Base-by-base conservation (phyloP, 2,113 vertebrate species). In the Electrona antarctica region DNA sequence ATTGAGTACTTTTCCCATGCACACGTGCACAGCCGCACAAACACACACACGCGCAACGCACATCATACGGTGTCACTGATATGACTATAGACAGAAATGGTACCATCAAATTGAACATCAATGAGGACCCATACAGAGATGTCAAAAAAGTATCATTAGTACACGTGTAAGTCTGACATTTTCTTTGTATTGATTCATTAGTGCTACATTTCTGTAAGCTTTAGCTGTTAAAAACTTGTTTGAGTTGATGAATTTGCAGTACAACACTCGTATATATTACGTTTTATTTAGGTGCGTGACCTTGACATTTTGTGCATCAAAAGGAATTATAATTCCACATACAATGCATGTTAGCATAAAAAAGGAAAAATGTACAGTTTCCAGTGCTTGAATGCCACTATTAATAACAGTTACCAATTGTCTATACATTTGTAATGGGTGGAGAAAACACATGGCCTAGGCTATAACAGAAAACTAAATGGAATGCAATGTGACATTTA, bases 211-310 rank as follows among this genome's bases (percentile, higher is more conserved):
- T 41, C 13, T 8, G 12, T 7, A 45, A n/a, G 60, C 1, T 1
- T 8, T 21, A 13, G 8, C 52, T 55, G 4, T n/a, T 60, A 13
- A 7, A 46, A 61, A 15, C 4, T 6, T 58, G 52, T 54, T 28
- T 14, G 28, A 59, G 5, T 56, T 45, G 2, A 14, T 14, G n/a
- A 8, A 7, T 15, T 56, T 7, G 12, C 54, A 7, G 13, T 6
- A n/a, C 15, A 60, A 9, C 7, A 11, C 75, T 59, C 81, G 64
- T 69, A 88, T 88, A 87, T 79, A 83, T 83, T 83, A 82, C 7
- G 67, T 82, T 90, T 85, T 86, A 89, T 90, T 90, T 59, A 61
- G 70, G 59, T 85, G 77, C 49, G 67, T 80, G 66, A 67, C 71
- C 55, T 77, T 66, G 14, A 65, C 67, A 77, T 55, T 84, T 41